Evolutionary conservation across 2,113 vertebrate genomes (phyloP).

Genomic region (Globicephala melas): DNA sequence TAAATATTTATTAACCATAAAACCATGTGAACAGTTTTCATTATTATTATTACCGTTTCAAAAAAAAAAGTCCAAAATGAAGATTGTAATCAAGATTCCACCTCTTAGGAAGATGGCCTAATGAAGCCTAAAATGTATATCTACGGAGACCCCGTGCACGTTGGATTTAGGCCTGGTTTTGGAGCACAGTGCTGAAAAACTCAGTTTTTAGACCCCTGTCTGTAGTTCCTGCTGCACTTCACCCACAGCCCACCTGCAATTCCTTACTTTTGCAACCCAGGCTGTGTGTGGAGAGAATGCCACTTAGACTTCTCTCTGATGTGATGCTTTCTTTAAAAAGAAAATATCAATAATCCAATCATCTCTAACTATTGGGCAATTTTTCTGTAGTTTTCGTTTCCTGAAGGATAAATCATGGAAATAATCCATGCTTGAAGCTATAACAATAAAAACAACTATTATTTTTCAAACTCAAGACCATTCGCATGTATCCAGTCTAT

Average conservation of each 20-base stretch:
- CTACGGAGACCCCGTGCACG: background rate
- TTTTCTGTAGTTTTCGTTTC: conserved; percentile 28
- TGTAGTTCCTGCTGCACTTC: background rate
- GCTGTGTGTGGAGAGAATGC: background rate
- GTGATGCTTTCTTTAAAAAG: conserved; percentile 41
- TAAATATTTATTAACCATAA: background rate
- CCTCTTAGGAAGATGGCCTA: background rate
- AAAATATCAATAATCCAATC: conserved; percentile 15
- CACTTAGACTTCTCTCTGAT: conserved; percentile 10
- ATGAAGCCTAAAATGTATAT: background rate
- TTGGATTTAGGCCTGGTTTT: background rate
- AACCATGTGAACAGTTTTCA: background rate
- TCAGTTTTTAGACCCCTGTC: background rate
- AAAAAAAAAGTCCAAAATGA: background rate
- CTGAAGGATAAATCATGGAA: conserved; percentile 44
- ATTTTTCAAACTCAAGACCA: conserved; percentile 19
- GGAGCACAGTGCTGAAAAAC: background rate
- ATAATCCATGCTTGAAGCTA: background rate
- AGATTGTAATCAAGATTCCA: background rate
- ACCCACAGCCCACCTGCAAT: background rate
- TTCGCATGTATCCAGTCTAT: background rate
- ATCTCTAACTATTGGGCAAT: conserved; percentile 18
- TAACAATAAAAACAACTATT: conserved; percentile 35
- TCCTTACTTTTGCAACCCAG: background rate
- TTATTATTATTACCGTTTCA: background rate